Conservation (phyloP, 1,140 invertebrate genomes). For the Drosophila eugracilis region DNA sequence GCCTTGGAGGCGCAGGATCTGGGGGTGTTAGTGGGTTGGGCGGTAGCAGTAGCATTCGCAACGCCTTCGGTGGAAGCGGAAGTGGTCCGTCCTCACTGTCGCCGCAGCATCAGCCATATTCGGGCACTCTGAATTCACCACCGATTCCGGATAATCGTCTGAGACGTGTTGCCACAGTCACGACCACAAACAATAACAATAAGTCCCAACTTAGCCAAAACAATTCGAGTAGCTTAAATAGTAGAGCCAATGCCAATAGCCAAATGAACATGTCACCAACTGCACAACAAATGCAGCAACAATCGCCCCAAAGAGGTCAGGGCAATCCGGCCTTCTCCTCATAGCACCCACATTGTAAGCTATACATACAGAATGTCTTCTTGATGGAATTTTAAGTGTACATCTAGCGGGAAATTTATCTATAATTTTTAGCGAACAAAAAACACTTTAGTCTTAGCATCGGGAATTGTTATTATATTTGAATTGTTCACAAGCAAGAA, state of each 20-base stretch:
- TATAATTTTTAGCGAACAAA: conserved; percentile 69
- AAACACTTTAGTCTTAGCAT: conserved; percentile 46
- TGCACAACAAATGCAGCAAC: conserved; percentile 44
- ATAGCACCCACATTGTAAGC: conserved; percentile 61
- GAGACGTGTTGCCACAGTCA: conserved; percentile 74
- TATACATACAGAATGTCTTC: conserved; percentile 68
- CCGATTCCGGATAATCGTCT: conserved; percentile 79
- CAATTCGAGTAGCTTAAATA: conserved; percentile 57
- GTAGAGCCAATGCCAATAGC: conserved; percentile 43
- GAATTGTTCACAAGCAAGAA: conserved; percentile 17
- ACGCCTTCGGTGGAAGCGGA: conserved; percentile 61
- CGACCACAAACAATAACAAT: conserved; percentile 72
- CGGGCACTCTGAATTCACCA: conserved; percentile 70
- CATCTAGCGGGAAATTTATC: conserved; percentile 30
- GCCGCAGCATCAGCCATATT: conserved; percentile 48
- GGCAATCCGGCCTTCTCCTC: conserved; percentile 53
- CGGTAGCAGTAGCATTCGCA: conserved; percentile 61
- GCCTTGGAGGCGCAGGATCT: conserved; percentile 3
- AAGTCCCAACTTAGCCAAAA: conserved; percentile 76
- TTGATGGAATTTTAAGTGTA: conserved; percentile 71
- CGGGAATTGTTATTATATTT: conserved; percentile 32
- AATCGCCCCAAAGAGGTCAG: conserved; percentile 55
- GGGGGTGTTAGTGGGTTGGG: conserved; percentile 18
- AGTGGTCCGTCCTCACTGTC: conserved; percentile 70
- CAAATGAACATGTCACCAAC: conserved; percentile 53